A percentile compares a stretch with the other conserved stretches of the same genome.
phyloP scores from a whole-genome alignment of 1,140 invertebrate species.

The Neuroterus valhalla region DNA sequence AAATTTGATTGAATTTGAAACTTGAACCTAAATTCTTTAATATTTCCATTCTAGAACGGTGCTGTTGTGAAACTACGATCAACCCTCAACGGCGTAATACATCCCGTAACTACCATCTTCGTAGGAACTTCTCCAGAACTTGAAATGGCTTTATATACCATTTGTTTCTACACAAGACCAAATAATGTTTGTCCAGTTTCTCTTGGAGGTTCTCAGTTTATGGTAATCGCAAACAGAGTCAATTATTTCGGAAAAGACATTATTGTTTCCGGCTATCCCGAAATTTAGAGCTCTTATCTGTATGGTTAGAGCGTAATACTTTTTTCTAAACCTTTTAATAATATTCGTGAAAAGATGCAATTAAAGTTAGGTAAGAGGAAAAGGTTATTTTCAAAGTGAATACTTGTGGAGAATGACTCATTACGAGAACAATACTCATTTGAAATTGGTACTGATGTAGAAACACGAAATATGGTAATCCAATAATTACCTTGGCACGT shows the following conservation, averaged over 20 bases:
- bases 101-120: constrained; percentile 77
- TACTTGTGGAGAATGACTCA: background rate
- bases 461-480: background rate
- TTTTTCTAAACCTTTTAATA: constrained; percentile 11
- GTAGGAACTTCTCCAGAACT: constrained; percentile 83
- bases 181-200: constrained; percentile 73
- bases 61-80: constrained; percentile 75
- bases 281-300: constrained; percentile 60
- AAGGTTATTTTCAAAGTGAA: constrained; percentile 33
- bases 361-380: too few relatives aligned
- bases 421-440: constrained; percentile 1
- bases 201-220: constrained; percentile 67
- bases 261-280: constrained; percentile 66
- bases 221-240: constrained; percentile 69
- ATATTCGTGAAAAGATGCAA: constrained; percentile 7
- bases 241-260: constrained; percentile 73
- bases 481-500: background rate
- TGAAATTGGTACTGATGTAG: background rate
- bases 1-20: too few relatives aligned
- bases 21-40: constrained; percentile 31
- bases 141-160: constrained; percentile 82
- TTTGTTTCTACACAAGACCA: constrained; percentile 77
- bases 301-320: too few relatives aligned
- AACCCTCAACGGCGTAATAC: constrained; percentile 74
- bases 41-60: constrained; percentile 69